Percentiles rank a stretch among this genome's conserved stretches.
Conservation (phyloP, 2,888 invertebrate genomes). For the Pammene aurita region DNA sequence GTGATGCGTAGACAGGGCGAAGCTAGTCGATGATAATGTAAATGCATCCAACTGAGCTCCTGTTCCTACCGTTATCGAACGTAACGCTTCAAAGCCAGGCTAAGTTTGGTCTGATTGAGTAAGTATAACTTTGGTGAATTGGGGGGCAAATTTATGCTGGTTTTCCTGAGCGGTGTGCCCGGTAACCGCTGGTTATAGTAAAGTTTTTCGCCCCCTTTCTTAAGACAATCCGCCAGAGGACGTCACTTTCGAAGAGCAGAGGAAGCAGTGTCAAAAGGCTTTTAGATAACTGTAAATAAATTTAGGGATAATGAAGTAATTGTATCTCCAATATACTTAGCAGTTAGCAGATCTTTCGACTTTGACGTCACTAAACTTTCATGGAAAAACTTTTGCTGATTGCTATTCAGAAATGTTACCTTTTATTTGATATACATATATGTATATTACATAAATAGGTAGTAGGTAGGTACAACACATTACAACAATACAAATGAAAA, state of each 20-base stretch:
- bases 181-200: not conserved
- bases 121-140: not conserved
- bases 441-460: too few relatives aligned
- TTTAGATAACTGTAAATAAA: constrained; percentile 44
- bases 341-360: too few relatives aligned
- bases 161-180: not conserved
- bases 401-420: too few relatives aligned
- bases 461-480: too few relatives aligned
- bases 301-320: constrained; percentile 1
- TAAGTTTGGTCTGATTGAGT: too few relatives aligned
- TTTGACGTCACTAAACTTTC: too few relatives aligned
- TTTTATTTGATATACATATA: too few relatives aligned
- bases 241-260: constrained; percentile 52
- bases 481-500: too few relatives aligned
- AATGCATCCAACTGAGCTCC: constrained; percentile 55
- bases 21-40: constrained; percentile 64
- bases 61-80: not conserved
- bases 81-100: not conserved
- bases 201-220: constrained; percentile 49
- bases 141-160: not conserved
- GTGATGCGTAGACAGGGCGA: constrained; percentile 56
- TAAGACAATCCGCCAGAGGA: constrained; percentile 54
- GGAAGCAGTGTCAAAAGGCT: constrained; percentile 53
- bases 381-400: too few relatives aligned
- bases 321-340: too few relatives aligned